Percentiles rank a stretch among this genome's conserved stretches.
Conservation (phyloP, 1,140 invertebrate genomes). For the Lepidostoma basale region DNA sequence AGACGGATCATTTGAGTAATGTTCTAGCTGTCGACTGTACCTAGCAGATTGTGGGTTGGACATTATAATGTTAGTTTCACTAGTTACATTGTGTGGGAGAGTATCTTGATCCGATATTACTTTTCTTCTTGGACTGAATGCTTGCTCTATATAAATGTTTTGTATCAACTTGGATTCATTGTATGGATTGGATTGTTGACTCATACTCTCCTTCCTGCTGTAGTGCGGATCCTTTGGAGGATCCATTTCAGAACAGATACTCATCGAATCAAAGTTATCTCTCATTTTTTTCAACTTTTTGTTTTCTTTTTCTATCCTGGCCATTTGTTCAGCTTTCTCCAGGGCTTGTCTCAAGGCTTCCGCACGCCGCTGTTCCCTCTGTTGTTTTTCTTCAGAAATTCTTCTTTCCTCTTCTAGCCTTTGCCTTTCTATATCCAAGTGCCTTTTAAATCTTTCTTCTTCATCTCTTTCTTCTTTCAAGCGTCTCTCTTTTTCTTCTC, state of each 20-base stretch:
- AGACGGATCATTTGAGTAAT: constrained; percentile 12
- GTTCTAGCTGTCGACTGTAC: constrained; percentile 16
- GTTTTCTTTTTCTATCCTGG: constrained; percentile 62
- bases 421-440: constrained; percentile 68
- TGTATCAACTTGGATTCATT: constrained; percentile 44
- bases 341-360: constrained; percentile 66
- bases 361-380: constrained; percentile 63
- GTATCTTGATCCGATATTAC: constrained; percentile 27
- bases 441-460: constrained; percentile 68
- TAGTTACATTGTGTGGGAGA: constrained; percentile 5
- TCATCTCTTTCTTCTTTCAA: constrained; percentile 69
- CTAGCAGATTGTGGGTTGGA: constrained; percentile 41
- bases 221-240: constrained; percentile 20
- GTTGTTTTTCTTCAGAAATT: constrained; percentile 65
- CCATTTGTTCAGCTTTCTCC: constrained; percentile 66
- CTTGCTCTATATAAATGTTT: constrained; percentile 43
- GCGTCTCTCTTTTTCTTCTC: constrained; percentile 68
- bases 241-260: constrained; percentile 52
- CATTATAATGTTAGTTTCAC: constrained; percentile 39
- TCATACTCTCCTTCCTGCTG: constrained; percentile 12
- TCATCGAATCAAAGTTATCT: constrained; percentile 46
- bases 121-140: constrained; percentile 40
- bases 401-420: constrained; percentile 65
- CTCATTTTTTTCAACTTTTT: constrained; percentile 45
- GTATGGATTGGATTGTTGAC: constrained; percentile 20